Evolutionary conservation across 1,140 invertebrate genomes (phyloP), one percentile per base, ranked within the genome.

Genomic region (silkworm (Bombyx mori)): DNA sequence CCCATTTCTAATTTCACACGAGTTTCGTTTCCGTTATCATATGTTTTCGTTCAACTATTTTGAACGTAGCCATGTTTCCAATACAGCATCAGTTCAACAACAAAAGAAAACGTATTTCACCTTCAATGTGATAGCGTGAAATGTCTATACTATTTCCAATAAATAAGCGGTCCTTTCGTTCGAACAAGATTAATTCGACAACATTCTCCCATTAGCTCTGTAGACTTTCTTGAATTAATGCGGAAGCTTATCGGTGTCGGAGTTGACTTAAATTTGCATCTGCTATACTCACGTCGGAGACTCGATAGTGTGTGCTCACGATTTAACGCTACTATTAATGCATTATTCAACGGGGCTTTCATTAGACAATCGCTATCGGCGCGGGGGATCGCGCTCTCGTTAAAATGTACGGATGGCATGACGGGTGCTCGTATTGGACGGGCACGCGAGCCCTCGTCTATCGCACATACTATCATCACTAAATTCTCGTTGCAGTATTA

Each of bases 241-340:
- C 74, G 79, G 76, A 75, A 79, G 73, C 79, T 77, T 80, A 83
- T 81, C 80, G 72, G 70, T 67, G 69, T 77, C 73, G 69, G 70
- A 77, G 69, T 77, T 77, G 71, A 81, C 74, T 82, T 75, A 70
- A 84, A 86, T 84, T 86, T 86, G 81, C 81, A 86, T 83, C 77
- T 78, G 63, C 73, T 78, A 81, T 81, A 76, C 81, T 82, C 76
- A 72, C 75, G 72, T 79, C 68, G 75, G 77, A 68, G 68, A 63
- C 71, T 74, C 74, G 76, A 83, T 83, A 78, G 83, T 79, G 68
- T 71, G 79, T 79, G 77, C 79, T 82, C 83, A 86, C 81, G 83
- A 85, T 86, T 86, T 85, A 86, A 86, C 81, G 81, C 83, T 77
- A 68, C 79, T 85, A 83, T 86, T 84, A 86, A 86, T 86, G 81